A percentile compares a stretch with the other conserved stretches of the same genome.
phyloP scores from a whole-genome alignment of 2,113 vertebrate species.

The Kobus ellipsiprymnus region DNA sequence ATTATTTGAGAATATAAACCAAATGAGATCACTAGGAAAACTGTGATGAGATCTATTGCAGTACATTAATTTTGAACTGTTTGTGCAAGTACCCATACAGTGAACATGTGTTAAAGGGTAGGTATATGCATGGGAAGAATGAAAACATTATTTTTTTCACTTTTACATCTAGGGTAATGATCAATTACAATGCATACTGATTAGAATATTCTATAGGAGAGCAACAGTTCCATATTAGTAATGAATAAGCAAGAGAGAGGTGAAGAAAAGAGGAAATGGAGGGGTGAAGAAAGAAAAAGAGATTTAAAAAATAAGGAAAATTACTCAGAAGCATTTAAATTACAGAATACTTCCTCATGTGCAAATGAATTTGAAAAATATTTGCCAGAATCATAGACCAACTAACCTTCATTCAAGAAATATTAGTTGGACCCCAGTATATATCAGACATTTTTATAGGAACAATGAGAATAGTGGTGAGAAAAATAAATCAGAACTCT shows the following conservation, averaged over 20 bases:
- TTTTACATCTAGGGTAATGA: not conserved
- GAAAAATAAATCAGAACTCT: not conserved
- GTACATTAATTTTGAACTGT: not conserved
- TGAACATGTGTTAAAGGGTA: not conserved
- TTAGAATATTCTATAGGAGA: not conserved
- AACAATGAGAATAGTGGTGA: not conserved
- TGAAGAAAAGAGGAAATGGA: not conserved
- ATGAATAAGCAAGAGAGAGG: accelerated
- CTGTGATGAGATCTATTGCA: not conserved
- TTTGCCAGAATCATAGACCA: not conserved
- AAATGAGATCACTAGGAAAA: not conserved
- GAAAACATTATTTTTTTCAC: not conserved
- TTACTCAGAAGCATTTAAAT: not conserved
- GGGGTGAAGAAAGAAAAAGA: not conserved
- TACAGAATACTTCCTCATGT: not conserved
- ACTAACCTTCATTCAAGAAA: not conserved
- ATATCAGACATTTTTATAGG: not conserved
- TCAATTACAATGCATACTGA: not conserved
- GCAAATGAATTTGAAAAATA: not conserved
- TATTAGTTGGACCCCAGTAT: not conserved
- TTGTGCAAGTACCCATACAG: not conserved
- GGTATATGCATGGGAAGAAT: not conserved
- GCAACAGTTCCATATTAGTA: not conserved
- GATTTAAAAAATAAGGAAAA: not conserved
- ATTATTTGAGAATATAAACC: not conserved